Base-by-base conservation (phyloP, 2,797 vertebrate genomes). In the Enteromius thamalakanensis region DNA sequence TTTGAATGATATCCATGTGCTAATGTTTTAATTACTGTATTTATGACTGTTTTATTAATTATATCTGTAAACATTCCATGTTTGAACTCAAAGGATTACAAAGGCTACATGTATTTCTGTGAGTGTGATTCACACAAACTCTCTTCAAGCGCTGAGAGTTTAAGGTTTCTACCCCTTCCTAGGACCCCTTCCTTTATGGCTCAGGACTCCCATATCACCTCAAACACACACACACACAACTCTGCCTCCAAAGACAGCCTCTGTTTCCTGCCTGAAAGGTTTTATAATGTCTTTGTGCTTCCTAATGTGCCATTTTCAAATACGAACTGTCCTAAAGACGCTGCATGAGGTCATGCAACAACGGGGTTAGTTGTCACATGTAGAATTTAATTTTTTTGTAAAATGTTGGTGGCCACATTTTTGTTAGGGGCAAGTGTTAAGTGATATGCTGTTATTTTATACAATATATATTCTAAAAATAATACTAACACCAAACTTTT, bases 111-210 rank as follows among this genome's bases (percentile, higher is more conserved):
- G 12, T 55, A 14, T 15, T 55, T 15, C 34, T n/a, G 55, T 37
- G 21, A 7, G 32, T 26, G 55, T 37, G 19, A 17, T n/a, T 64
- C 26, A 49, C 14, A 7, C 58, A n/a, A 19, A 71, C 42, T 14
- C 19, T 74, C 29, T 53, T 53, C 29, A 74, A 79, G 51, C 23
- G 47, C 21, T 5, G 8, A 1, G 32, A 53, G 62, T 65, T 67
- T 67, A 68, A 23, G 64, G n/a, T 79, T 79, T 69, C 32, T 40
- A 40, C 45, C 65, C 77, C 78, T 79, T 69, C 32, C n/a, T 53
- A 42, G 77, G 32, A 79, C 64, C 77, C 42, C 77, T 53, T 40
- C 5, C 47, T 79, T 79, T 79, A 79, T 69, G 65, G 78, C 78
- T 42, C 49, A 55, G 49, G 47, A 79, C 58, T 74, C 62, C 71